Evolutionary conservation across 2,797 vertebrate species (phyloP).

Genomic region (Scarus forsteni): DNA sequence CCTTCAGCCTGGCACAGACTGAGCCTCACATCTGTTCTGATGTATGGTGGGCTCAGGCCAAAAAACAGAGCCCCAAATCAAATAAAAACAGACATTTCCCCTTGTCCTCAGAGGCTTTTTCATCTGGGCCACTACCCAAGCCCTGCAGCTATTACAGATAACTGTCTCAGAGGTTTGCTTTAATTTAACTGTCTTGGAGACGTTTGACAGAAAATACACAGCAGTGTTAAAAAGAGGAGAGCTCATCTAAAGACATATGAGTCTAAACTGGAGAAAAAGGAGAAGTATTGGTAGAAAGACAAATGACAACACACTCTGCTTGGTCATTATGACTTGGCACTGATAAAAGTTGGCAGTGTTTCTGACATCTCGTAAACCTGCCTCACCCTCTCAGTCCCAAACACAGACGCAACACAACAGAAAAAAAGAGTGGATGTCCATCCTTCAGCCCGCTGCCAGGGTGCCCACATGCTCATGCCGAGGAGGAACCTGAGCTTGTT

Average conservation of each 20-base stretch:
- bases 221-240: conserved; percentile 39
- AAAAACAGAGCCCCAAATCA: conserved; percentile 57
- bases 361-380: conserved; percentile 77
- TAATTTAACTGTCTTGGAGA: conserved; percentile 50
- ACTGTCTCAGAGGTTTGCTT: conserved; percentile 52
- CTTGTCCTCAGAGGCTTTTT: conserved; percentile 18
- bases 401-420: conserved; percentile 46
- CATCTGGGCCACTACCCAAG: conserved; percentile 45
- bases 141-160: conserved; percentile 57
- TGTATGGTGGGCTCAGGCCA: conserved; percentile 42
- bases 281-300: conserved; percentile 15
- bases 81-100: conserved; percentile 58
- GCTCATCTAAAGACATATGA: conserved; percentile 41
- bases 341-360: conserved; percentile 53
- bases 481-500: conserved; percentile 16
- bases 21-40: conserved; percentile 55
- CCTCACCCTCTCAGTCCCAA: conserved; percentile 64
- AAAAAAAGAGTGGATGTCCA: conserved; percentile 29
- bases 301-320: conserved; percentile 31
- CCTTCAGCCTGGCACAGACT: conserved; percentile 24
- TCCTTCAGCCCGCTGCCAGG: conserved; percentile 49
- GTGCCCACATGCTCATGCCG: conserved; percentile 44
- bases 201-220: conserved; percentile 53
- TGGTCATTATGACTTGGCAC: conserved; percentile 57
- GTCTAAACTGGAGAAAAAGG: conserved; percentile 27